Percentiles rank a stretch among this genome's conserved stretches.
Evolutionary conservation across 2,113 vertebrate genomes (phyloP).

Genomic region (Ciconia boyciana): DNA sequence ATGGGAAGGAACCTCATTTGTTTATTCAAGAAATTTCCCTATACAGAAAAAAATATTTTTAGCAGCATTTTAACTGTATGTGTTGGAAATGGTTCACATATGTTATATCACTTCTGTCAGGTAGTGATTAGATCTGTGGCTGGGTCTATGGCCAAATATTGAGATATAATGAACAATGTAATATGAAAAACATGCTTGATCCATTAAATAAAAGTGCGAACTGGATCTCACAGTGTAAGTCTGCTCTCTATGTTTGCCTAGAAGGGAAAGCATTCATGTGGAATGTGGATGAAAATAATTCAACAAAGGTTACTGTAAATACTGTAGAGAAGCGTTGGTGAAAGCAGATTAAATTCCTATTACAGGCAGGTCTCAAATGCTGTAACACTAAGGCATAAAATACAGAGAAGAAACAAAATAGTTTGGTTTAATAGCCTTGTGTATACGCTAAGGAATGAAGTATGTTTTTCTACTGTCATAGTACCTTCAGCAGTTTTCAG

Average conservation of each 20-base stretch:
- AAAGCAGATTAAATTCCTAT: neutral
- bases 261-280: neutral
- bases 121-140: neutral
- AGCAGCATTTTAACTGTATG: neutral
- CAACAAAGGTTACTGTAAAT: neutral
- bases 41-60: neutral
- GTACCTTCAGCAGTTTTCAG: neutral
- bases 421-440: neutral
- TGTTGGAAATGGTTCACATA: neutral
- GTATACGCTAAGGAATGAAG: neutral
- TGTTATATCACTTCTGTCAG: neutral
- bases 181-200: conserved; percentile 12
- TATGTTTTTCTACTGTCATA: neutral
- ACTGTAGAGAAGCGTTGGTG: neutral
- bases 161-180: neutral
- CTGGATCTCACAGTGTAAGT: neutral
- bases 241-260: conserved; percentile 1
- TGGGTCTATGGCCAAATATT: neutral
- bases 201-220: neutral
- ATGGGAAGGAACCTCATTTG: neutral
- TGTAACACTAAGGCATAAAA: neutral
- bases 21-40: neutral
- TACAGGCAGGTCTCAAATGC: neutral
- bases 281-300: conserved; percentile 38
- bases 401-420: neutral